Percentiles rank a stretch among this genome's conserved stretches.
These are phyloP conservation scores for Enteromius thamalakanensis DNA, from an alignment of 2,797 vertebrate genomes.

Conservation along the genomic window DNA sequence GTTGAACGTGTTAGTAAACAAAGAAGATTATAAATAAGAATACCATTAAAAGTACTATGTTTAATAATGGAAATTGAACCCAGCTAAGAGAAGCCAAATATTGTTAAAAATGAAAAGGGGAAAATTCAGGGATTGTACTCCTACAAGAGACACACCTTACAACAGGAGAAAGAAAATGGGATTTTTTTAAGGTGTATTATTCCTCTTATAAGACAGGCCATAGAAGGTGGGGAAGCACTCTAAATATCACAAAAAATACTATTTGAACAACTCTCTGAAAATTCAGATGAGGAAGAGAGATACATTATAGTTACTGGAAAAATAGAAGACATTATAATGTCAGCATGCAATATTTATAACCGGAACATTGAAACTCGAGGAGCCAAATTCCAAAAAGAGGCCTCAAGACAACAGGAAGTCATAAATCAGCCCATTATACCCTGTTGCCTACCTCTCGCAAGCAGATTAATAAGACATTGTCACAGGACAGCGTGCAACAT, in stretches of 20 bases:
- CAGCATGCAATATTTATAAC: too few species aligned
- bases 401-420: too few species aligned
- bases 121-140: constrained; percentile 7
- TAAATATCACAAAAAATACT: constrained; percentile 18
- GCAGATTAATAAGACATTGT: too few species aligned
- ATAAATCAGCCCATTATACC: too few species aligned
- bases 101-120: constrained; percentile 17
- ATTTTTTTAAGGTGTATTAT: constrained; percentile 14
- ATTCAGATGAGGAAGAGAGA: constrained; percentile 20
- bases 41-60: neutral
- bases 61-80: constrained; percentile 13
- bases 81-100: constrained; percentile 32
- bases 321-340: neutral
- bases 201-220: constrained; percentile 38
- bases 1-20: neutral
- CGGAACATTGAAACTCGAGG: too few species aligned
- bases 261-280: constrained; percentile 22
- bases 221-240: constrained; percentile 15
- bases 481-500: too few species aligned
- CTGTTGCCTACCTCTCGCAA: too few species aligned
- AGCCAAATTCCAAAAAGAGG: too few species aligned
- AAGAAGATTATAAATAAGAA: neutral
- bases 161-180: constrained; percentile 1
- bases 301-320: constrained; percentile 25
- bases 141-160: constrained; percentile 15